Percentiles rank a stretch among this genome's conserved stretches.
These are phyloP conservation scores for Pygathrix nemaeus DNA, from an alignment of 2,113 vertebrate genomes.

Conservation along the genomic window DNA sequence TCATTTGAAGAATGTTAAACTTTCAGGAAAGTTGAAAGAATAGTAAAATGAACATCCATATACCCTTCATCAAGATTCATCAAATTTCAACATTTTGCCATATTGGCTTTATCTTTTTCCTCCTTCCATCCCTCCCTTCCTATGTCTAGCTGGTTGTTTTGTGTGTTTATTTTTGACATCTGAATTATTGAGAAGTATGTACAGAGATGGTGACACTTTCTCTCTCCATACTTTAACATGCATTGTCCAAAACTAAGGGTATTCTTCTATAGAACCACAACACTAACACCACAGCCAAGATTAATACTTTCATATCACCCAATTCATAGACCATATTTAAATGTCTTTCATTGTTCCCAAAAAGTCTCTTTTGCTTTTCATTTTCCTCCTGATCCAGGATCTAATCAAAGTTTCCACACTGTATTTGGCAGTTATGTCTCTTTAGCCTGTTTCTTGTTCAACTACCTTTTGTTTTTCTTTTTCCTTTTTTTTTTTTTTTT, in stretches of 20 bases:
- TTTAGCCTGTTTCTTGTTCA: background rate
- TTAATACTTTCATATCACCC: background rate
- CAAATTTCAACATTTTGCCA: background rate
- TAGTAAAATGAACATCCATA: background rate
- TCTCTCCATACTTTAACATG: background rate
- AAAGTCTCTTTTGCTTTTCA: background rate
- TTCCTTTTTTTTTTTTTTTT: no score
- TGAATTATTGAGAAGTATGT: background rate
- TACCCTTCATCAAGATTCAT: background rate
- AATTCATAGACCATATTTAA: background rate
- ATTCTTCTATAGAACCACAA: background rate
- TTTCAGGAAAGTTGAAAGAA: constrained; percentile 18
- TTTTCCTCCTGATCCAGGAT: background rate
- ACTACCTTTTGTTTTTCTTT: background rate
- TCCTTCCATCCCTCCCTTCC: background rate
- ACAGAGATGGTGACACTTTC: background rate
- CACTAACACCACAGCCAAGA: background rate
- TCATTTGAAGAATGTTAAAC: background rate
- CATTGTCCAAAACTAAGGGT: background rate
- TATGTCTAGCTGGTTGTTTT: background rate
- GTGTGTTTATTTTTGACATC: background rate
- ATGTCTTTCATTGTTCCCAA: background rate
- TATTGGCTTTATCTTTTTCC: background rate
- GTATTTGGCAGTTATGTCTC: background rate
- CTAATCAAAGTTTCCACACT: background rate